Evolutionary conservation across 2,113 vertebrate species (phyloP), one percentile per base, ranked within the genome.

Genomic region (Neodon shergylaensis): DNA sequence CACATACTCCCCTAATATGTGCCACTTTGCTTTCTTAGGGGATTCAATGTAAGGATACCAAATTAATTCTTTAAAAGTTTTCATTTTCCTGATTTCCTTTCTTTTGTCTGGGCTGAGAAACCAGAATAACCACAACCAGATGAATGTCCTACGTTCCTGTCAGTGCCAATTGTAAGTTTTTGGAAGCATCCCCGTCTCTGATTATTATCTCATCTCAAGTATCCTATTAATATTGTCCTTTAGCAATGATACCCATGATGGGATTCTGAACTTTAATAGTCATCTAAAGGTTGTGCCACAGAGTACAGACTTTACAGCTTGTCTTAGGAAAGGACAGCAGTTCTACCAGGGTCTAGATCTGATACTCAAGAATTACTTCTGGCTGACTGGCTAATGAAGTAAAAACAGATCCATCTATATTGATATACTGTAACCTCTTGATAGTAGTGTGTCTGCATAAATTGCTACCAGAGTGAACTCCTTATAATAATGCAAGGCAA

Each of bases 311-410:
- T 87, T 92, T 88, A 68, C 2, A 88, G 21, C 76, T 90, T 94
- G 47, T 92, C 52, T 95, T 88, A 73, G 84, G 84, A 95, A 89
- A 95, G 52, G 58, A 81, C 58, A 96, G 70, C 92, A 88, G 36
- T 92, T 94, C 52, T 52, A 58, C 21, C 42, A 88, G 44, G 63
- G 81, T 96, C 72, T 86, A 95, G 93, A 90, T 97, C 31, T 90
- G 79, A 94, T 95, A 88, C 92, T 96, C 49, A 89, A 65, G 54
- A 95, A 87, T 96, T 89, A 70, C 13, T 96, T 63, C 68, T 95
- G 58, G 52, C 79, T 86, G 72, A 11, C 87, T 74, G 90, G 65
- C 84, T 97, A 96, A 96, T 90, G 89, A 95, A 47, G n/a, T 96
- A 90, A 94, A 76, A 92, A 95, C 16, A 91, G 87, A 95, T 88